Evolutionary conservation across 1,140 invertebrate species (phyloP).

Genomic region (Drosophila truncata): DNA sequence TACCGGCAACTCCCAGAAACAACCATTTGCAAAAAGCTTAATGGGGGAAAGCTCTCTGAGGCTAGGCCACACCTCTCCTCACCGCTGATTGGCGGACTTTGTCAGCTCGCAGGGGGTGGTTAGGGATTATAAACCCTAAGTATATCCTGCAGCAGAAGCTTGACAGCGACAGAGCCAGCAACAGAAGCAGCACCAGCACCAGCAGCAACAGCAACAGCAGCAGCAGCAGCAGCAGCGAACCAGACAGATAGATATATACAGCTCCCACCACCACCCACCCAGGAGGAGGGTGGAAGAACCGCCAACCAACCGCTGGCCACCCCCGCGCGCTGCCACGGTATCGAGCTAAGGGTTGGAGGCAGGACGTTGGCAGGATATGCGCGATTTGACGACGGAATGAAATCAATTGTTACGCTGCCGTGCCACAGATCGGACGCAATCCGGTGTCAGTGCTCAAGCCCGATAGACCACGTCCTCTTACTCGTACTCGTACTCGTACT

Average conservation of each 20-base stretch:
- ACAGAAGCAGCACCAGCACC: slow-evolving; percentile 18
- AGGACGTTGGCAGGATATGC: slow-evolving; percentile 80
- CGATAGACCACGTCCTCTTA: slow-evolving; percentile 29
- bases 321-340: slow-evolving; percentile 15
- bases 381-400: slow-evolving; percentile 85
- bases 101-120: slow-evolving; percentile 69
- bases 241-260: slow-evolving; percentile 74
- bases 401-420: slow-evolving; percentile 85
- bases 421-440: slow-evolving; percentile 85
- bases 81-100: slow-evolving; percentile 74
- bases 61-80: slow-evolving; percentile 81
- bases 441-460: slow-evolving; percentile 74
- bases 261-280: slow-evolving; percentile 42
- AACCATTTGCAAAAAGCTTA: slow-evolving; percentile 68
- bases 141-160: slow-evolving; percentile 67
- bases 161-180: slow-evolving; percentile 60
- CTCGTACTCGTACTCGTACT: slow-evolving; percentile 1
- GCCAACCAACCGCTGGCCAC: slow-evolving; percentile 55
- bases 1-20: slow-evolving; percentile 4
- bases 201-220: slow-evolving; percentile 20
- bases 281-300: slow-evolving; percentile 30
- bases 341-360: slow-evolving; percentile 47
- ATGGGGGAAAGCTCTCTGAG: slow-evolving; percentile 26
- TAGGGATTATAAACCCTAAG: slow-evolving; percentile 80
- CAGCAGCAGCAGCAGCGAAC: slow-evolving; percentile 22